Base-by-base conservation (phyloP, 2,113 vertebrate genomes). In the Lepidothrix coronata region DNA sequence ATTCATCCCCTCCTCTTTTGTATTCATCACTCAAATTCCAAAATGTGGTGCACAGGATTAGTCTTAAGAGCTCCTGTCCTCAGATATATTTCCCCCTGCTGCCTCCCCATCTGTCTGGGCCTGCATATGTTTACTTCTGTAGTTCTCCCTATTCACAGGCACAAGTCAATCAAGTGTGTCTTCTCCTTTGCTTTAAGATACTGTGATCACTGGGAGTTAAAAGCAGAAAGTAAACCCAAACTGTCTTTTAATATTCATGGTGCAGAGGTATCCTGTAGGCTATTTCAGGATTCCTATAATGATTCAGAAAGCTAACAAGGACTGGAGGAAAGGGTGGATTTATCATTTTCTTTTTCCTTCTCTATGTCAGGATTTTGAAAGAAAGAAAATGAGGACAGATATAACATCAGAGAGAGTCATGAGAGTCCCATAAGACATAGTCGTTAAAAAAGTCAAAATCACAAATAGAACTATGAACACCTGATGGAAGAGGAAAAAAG, bases 281-380 rank as follows among this genome's bases (percentile, higher is more conserved):
- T 91, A 82, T 78, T 94, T 94, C 76, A 61, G 79, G 68, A 91
- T 86, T 88, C 82, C 35, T 80, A 2, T 59, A 94, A 80, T 85
- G 76, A 91, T 82, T 75, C 58, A 65, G 85, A 86, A 88, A 84
- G 61, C 35, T 93, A 88, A 74, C 39, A 93, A 75, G 68, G 73
- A 52, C 52, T 61, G 72, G 37, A 80, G 27, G 18, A 92, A 90
- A 80, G 13, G 8, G 18, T 73, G 7, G 39, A 44, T 88, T 90
- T 88, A 83, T 67, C 5, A 77, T 71, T 90, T 91, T 48, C 46
- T 77, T 67, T 59, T 33, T 59, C 49, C 49, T 87, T 65, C 52
- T 49, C 65, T 66, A 11, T 86, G 43, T 59, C 75, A 81, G 63
- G 51, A 84, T 88, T 90, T 83, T 76, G 59, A 80, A 92, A 76